Percentiles rank a stretch among this genome's conserved stretches.
Evolutionary conservation across 1,140 invertebrate genomes (phyloP).

Genomic region (Macrosteles quadrilineatus): DNA sequence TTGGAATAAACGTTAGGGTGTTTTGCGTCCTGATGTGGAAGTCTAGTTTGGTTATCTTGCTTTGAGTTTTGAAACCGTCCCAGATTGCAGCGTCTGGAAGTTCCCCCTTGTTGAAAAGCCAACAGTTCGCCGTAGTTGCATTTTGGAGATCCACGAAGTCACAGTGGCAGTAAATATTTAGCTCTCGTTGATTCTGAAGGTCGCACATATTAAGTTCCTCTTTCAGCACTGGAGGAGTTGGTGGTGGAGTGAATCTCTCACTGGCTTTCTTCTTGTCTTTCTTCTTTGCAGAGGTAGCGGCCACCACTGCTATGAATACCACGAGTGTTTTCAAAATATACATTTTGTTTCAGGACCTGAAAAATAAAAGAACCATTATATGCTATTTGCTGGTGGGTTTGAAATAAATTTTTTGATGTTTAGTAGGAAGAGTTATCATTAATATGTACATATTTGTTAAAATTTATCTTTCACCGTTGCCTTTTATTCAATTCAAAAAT

Average conservation of each 20-base stretch:
- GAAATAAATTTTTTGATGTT: not conserved
- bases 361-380: not conserved
- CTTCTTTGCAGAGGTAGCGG: not conserved
- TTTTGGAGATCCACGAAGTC: slow-evolving; percentile 45
- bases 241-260: not conserved
- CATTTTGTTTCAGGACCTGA: not conserved
- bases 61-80: slow-evolving; percentile 66
- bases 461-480: not conserved
- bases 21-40: slow-evolving; percentile 67
- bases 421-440: not conserved
- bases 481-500: not conserved
- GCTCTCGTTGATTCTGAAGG: slow-evolving; percentile 43
- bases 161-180: slow-evolving; percentile 55
- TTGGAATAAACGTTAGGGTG: slow-evolving; percentile 66
- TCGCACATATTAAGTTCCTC: slow-evolving; percentile 52
- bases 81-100: slow-evolving; percentile 64
- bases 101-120: slow-evolving; percentile 65
- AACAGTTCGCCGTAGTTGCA: slow-evolving; percentile 57
- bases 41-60: slow-evolving; percentile 64
- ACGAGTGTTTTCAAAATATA: not conserved
- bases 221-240: not conserved
- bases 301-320: not conserved
- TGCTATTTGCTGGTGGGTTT: too few species aligned
- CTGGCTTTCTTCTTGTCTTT: slow-evolving; percentile 13
- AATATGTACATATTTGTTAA: not conserved